A percentile compares a stretch with the other conserved stretches of the same genome.
phyloP scores from a whole-genome alignment of 37 sponge, comb jelly and placozoan genomes.

The Spongilla lacustris region DNA sequence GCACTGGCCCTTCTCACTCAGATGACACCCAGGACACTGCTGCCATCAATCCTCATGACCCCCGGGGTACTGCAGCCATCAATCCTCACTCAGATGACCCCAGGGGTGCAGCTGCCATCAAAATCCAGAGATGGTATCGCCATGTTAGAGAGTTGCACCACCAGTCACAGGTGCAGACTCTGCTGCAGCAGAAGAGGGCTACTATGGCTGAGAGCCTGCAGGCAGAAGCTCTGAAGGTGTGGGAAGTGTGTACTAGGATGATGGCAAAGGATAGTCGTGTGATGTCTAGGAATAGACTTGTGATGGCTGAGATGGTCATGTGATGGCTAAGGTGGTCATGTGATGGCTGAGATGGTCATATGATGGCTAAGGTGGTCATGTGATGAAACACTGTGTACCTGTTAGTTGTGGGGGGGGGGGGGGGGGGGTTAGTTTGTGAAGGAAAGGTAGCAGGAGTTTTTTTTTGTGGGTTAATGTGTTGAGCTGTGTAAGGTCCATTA shows the following conservation, averaged over 20 bases:
- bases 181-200: slow-evolving; percentile 47
- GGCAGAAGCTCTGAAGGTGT: neutral
- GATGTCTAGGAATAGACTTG: too few species aligned
- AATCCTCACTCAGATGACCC: neutral
- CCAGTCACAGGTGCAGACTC: slow-evolving; percentile 17
- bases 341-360: too few species aligned
- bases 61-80: neutral
- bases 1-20: too few species aligned
- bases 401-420: neutral
- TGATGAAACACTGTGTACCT: too few species aligned
- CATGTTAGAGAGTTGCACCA: neutral
- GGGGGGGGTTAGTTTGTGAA: slow-evolving; percentile 14
- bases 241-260: neutral
- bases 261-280: too few species aligned
- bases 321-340: too few species aligned
- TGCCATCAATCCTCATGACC: neutral
- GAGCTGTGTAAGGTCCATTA: neutral
- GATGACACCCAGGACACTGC: too few species aligned
- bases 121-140: slow-evolving; percentile 68
- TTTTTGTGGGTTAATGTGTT: too few species aligned
- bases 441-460: too few species aligned
- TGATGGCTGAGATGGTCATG: too few species aligned
- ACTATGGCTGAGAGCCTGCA: slow-evolving; percentile 51
- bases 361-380: too few species aligned
- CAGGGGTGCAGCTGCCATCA: slow-evolving; percentile 1